Conservation (phyloP, 2,888 invertebrate species). For the Tromatobia lineatoria region DNA sequence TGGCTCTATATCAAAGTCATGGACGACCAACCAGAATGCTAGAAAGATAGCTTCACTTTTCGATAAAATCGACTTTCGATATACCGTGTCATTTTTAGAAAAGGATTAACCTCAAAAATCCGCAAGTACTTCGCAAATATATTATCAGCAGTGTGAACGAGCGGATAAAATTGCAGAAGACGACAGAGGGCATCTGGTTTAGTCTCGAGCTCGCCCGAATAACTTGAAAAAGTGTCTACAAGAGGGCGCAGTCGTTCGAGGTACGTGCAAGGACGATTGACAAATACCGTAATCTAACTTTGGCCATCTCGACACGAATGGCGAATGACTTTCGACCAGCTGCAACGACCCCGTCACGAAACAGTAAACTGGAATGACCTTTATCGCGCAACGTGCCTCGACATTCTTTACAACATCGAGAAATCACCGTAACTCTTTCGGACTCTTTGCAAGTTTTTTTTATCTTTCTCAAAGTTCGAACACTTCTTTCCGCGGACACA, state of each 20-base stretch:
- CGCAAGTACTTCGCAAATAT: not conserved
- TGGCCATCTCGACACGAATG: slow-evolving; percentile 74
- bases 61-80: too few species aligned
- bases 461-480: not conserved
- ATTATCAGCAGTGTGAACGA: not conserved
- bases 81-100: too few species aligned
- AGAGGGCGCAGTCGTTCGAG: slow-evolving; percentile 33
- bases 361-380: slow-evolving; percentile 46
- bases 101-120: too few species aligned
- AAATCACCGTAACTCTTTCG: slow-evolving; percentile 50
- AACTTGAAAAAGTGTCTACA: slow-evolving; percentile 36
- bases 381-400: slow-evolving; percentile 16
- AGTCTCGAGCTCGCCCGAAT: slow-evolving; percentile 45
- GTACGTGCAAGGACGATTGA: slow-evolving; percentile 66
- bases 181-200: not conserved
- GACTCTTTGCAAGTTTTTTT: not conserved
- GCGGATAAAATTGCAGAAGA: not conserved
- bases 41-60: too few species aligned
- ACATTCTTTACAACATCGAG: slow-evolving; percentile 51
- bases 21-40: too few species aligned
- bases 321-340: slow-evolving; percentile 63
- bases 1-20: too few species aligned
- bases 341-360: slow-evolving; percentile 30
- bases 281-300: slow-evolving; percentile 80
- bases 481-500: not conserved